These are phyloP conservation scores for Actinernus sp. DNA, from an alignment of 92 coral and sea anemone species.

Conservation along the genomic window DNA sequence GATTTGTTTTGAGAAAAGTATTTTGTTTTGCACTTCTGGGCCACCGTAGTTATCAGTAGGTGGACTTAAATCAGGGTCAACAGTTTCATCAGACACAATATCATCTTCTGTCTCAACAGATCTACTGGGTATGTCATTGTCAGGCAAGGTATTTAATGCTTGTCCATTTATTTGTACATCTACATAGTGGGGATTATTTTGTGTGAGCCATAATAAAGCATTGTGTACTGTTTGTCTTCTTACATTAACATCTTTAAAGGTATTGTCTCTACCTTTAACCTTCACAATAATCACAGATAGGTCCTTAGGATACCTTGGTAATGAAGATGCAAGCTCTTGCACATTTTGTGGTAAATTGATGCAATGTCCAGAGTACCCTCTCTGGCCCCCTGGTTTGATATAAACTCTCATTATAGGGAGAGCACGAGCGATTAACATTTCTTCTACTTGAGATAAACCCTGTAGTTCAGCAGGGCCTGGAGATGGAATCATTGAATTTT, in stretches of 20 bases:
- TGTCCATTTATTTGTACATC: constrained; percentile 28
- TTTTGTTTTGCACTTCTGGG: no score
- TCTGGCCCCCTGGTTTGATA: no score
- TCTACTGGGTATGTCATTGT: constrained; percentile 38
- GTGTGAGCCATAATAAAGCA: constrained; percentile 52
- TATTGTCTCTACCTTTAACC: no score
- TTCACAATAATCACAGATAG: constrained; percentile 37
- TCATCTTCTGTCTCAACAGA: constrained; percentile 55
- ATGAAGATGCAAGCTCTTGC: constrained; percentile 49
- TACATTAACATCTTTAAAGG: no score
- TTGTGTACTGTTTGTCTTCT: constrained; percentile 42
- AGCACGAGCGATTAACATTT: no score
- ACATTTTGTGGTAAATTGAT: constrained; percentile 38
- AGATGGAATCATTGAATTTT: no score
- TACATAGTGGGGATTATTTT: constrained; percentile 53
- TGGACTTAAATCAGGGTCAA: constrained; percentile 52
- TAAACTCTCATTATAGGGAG: no score
- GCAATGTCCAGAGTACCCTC: no score
- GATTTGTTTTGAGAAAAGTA: no score
- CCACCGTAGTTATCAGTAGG: no score
- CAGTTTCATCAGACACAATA: background rate
- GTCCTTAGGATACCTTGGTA: constrained; percentile 25
- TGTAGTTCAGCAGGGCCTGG: no score
- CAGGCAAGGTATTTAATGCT: constrained; percentile 35
- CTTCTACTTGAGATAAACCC: no score